Conservation (phyloP, 2,888 invertebrate genomes). For the Dusona sp. region DNA sequence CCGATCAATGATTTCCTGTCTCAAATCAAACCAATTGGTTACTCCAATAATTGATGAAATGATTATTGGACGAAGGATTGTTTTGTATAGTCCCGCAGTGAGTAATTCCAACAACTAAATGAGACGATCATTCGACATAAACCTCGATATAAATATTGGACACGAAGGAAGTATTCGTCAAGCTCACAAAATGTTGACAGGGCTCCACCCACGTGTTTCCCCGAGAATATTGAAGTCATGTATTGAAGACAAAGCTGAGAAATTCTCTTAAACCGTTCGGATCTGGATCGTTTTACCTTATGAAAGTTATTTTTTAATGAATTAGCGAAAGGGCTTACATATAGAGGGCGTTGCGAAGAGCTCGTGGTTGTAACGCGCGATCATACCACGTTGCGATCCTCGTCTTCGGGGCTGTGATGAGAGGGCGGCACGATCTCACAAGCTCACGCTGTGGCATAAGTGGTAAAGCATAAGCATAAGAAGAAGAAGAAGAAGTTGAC, state of each 20-base stretch:
- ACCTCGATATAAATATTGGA: no score
- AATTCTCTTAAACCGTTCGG: not conserved
- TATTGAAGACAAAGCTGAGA: not conserved
- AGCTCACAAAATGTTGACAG: no score
- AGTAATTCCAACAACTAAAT: no score
- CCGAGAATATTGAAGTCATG: no score
- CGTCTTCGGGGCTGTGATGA: constrained; percentile 53
- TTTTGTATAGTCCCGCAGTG: not conserved
- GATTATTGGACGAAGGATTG: not conserved
- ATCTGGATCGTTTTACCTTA: not conserved
- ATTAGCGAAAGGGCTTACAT: constrained; percentile 22
- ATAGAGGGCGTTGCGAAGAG: constrained; percentile 45
- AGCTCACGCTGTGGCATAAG: constrained; percentile 31
- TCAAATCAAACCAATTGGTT: not conserved
- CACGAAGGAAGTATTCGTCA: no score
- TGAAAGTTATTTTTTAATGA: not conserved
- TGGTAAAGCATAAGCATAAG: constrained; percentile 19
- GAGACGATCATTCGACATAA: no score
- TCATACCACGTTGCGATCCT: constrained; percentile 66
- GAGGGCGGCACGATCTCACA: constrained; percentile 53
- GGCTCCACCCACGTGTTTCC: no score
- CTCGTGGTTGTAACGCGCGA: constrained; percentile 41
- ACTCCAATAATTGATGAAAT: no score
- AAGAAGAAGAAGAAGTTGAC: constrained; percentile 23
- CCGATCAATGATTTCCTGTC: not conserved